Conservation (phyloP, 2,113 vertebrate species). For the Mormyrus lacerda region DNA sequence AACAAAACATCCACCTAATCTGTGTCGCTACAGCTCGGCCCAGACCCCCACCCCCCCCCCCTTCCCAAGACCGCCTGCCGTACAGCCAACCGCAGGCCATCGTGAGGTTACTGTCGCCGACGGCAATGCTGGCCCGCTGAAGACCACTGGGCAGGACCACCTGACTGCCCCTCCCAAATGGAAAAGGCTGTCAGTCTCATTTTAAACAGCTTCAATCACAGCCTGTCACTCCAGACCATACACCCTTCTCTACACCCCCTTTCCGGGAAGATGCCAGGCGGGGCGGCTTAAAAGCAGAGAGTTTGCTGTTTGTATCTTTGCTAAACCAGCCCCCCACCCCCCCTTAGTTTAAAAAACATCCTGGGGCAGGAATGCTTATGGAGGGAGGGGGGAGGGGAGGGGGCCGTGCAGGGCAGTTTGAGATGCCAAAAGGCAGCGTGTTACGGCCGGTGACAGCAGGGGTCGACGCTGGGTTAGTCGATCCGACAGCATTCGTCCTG, state of each 20-base stretch:
- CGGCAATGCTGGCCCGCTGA: neutral
- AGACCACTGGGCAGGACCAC: neutral
- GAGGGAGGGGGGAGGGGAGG: too few species aligned
- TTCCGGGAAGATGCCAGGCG: neutral
- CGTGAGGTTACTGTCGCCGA: neutral
- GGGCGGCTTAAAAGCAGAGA: neutral
- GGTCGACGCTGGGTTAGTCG: conserved; percentile 77
- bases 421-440: conserved; percentile 57
- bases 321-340: neutral
- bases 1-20: conserved; percentile 12
- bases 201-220: neutral
- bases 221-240: neutral
- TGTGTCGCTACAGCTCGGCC: neutral
- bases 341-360: conserved; percentile 52
- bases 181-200: neutral
- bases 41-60: neutral
- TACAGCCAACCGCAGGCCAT: neutral
- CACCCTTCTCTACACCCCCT: neutral
- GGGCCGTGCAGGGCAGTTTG: neutral
- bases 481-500: conserved; percentile 70
- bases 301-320: neutral
- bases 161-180: conserved; percentile 47
- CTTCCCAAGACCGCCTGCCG: neutral
- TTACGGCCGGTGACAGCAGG: conserved; percentile 75
- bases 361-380: neutral